These are phyloP conservation scores for Lucilia cuprina DNA, from an alignment of 1,140 invertebrate genomes.

Conservation along the genomic window DNA sequence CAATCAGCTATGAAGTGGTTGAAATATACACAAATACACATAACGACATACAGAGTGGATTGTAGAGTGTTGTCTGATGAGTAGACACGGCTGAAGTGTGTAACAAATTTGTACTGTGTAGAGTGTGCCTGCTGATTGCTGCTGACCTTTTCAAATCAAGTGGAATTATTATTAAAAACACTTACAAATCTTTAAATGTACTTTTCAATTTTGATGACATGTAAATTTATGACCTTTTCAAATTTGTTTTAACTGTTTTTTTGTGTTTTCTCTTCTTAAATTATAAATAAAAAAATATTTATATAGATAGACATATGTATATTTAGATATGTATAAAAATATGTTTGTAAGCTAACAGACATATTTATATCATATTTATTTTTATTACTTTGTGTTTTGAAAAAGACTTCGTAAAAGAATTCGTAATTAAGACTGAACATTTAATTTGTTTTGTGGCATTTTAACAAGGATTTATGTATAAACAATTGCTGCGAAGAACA, in stretches of 20 bases:
- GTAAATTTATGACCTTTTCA: conserved; percentile 33
- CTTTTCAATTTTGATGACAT: conserved; percentile 23
- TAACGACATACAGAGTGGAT: too few species aligned
- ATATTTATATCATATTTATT: background rate
- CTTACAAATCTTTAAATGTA: conserved; percentile 10
- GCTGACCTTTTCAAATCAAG: conserved; percentile 28
- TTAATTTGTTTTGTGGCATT: conserved; percentile 3
- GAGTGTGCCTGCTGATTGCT: too few species aligned
- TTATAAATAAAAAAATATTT: too few species aligned
- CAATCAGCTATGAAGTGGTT: too few species aligned
- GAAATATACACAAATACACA: too few species aligned
- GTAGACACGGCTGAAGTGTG: too few species aligned
- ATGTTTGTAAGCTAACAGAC: background rate
- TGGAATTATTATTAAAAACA: conserved; percentile 29
- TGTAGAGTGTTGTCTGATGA: too few species aligned
- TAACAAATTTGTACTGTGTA: background rate
- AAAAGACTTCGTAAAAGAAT: background rate
- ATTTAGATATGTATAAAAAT: background rate
- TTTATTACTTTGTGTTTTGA: background rate
- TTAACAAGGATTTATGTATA: background rate
- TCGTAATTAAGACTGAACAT: background rate
- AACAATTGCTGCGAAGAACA: background rate
- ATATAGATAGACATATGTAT: too few species aligned
- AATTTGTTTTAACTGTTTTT: conserved; percentile 3
- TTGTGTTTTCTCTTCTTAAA: background rate